Conservation (phyloP, 2,797 vertebrate genomes). For the Anabas testudineus region DNA sequence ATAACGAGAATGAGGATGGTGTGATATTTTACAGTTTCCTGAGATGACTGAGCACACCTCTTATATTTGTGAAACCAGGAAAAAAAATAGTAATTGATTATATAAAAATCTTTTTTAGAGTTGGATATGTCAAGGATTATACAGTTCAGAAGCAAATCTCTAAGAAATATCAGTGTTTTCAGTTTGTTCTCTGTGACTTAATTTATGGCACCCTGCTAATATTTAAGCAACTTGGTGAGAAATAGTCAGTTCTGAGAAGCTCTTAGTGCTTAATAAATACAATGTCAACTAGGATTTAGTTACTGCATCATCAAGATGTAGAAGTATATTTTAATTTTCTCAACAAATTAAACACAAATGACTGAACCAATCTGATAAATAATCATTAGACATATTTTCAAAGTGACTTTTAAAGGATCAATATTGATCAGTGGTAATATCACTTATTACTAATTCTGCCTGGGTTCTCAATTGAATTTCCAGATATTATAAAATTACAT, state of each 20-base stretch:
- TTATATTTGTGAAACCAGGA: conserved; percentile 32
- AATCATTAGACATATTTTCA: too few relatives aligned
- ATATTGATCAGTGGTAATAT: too few relatives aligned
- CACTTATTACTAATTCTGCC: too few relatives aligned
- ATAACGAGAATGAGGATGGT: conserved; percentile 23
- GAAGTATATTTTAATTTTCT: too few relatives aligned
- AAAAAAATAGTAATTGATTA: conserved; percentile 44
- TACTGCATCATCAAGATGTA: too few relatives aligned
- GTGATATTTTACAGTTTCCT: conserved; percentile 54
- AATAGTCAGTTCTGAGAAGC: too few relatives aligned
- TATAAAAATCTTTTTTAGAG: conserved; percentile 19
- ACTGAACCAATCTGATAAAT: too few relatives aligned
- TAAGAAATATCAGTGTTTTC: conserved; percentile 22
- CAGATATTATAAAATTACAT: too few relatives aligned
- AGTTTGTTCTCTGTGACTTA: not conserved
- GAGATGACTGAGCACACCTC: conserved; percentile 27
- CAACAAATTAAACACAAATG: too few relatives aligned
- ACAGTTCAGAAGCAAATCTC: conserved; percentile 9
- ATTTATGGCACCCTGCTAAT: not conserved
- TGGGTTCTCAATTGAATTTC: too few relatives aligned
- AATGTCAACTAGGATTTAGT: not conserved
- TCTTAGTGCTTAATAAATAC: not conserved
- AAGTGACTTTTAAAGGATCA: too few relatives aligned
- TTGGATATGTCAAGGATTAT: conserved; percentile 18
- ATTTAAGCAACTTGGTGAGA: not conserved